A percentile compares a stretch with the other conserved stretches of the same genome.
These are phyloP conservation scores for Quadroppia sp. DNA, from an alignment of 2,888 invertebrate species.

Conservation along the genomic window DNA sequence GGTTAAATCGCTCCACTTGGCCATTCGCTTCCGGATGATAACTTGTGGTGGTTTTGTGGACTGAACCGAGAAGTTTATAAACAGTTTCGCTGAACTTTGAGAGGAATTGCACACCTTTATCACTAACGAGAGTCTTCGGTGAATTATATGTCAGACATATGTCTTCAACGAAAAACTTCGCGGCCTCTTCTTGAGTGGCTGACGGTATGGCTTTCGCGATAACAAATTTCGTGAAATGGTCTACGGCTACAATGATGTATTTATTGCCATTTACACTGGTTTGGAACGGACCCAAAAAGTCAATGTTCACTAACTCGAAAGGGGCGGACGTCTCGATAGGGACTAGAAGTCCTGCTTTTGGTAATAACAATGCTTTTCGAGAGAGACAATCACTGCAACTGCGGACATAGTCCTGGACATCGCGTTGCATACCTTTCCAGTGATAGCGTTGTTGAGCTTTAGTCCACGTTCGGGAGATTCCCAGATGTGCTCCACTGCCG, in stretches of 20 bases:
- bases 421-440: conserved; percentile 26
- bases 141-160: conserved; percentile 46
- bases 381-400: conserved; percentile 31
- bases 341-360: not conserved
- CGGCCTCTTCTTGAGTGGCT: conserved; percentile 43
- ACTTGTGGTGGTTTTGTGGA: conserved; percentile 44
- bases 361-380: conserved; percentile 20
- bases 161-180: conserved; percentile 44
- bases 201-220: conserved; percentile 44
- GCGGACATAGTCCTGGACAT: conserved; percentile 37
- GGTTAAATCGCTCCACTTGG: conserved; percentile 47
- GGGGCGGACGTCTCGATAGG: not conserved
- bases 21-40: conserved; percentile 47
- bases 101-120: conserved; percentile 42
- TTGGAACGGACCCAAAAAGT: not conserved
- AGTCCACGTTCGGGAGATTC: conserved; percentile 29
- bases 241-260: conserved; percentile 14
- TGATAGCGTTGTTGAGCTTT: conserved; percentile 24
- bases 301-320: not conserved
- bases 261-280: not conserved
- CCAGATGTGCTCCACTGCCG: conserved; percentile 39
- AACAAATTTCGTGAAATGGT: conserved; percentile 45
- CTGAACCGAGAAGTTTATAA: not conserved
- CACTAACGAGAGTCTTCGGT: conserved; percentile 44
- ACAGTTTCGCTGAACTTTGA: not conserved